Conservation (phyloP, 92 coral and sea anemone genomes). For the Porites rus region DNA sequence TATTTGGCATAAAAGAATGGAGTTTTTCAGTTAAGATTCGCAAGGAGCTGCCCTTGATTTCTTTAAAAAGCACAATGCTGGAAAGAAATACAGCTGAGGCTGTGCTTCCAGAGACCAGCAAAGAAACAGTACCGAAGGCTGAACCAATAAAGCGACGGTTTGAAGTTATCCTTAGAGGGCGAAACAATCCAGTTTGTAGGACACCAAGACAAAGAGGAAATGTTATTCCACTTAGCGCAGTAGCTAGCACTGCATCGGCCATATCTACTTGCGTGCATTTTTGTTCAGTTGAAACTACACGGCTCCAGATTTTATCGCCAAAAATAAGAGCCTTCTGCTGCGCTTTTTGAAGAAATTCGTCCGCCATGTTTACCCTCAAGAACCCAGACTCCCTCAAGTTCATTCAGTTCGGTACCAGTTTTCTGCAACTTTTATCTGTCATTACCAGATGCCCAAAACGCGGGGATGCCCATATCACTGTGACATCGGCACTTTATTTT, state of each 20-base stretch:
- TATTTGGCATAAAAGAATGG: conserved; percentile 25
- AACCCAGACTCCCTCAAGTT: too few species aligned
- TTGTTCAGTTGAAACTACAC: conserved; percentile 16
- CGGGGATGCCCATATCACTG: too few species aligned
- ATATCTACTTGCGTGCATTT: background rate
- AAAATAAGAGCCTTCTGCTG: conserved; percentile 28
- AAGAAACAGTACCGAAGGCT: conserved; percentile 77
- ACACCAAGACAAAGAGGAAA: conserved; percentile 85
- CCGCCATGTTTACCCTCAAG: conserved; percentile 69
- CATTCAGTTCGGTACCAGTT: background rate
- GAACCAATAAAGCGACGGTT: conserved; percentile 56
- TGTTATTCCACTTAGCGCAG: conserved; percentile 54
- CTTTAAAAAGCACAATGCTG: conserved; percentile 45
- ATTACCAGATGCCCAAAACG: background rate
- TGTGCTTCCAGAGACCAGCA: conserved; percentile 67
- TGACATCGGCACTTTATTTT: background rate
- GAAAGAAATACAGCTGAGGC: conserved; percentile 74
- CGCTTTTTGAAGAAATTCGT: conserved; percentile 52
- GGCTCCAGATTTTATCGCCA: conserved; percentile 34
- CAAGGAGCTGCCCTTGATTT: conserved; percentile 19
- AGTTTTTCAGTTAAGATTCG: conserved; percentile 26
- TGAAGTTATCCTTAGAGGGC: conserved; percentile 85
- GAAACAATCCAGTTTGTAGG: conserved; percentile 81
- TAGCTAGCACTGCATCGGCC: conserved; percentile 55
- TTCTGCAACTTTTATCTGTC: background rate